Base-by-base conservation (phyloP, 2,888 invertebrate genomes). In the Trissolcus japonicus region DNA sequence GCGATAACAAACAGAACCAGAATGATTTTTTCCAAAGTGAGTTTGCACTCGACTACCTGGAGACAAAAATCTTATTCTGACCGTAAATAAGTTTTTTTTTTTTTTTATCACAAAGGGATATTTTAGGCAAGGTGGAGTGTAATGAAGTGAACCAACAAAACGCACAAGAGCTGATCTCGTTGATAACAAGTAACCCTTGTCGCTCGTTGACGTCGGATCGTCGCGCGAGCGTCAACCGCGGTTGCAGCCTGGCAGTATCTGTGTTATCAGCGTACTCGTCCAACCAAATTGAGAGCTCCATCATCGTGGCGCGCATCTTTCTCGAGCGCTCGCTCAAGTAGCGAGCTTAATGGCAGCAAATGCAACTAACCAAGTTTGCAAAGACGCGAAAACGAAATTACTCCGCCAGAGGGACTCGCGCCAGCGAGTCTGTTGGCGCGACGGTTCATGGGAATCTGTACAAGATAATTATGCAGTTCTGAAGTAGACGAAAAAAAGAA, bases 351-450 rank as follows among this genome's bases (percentile, higher is more conserved):
- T 83, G 84, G 82, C 81, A 82, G 85, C 82, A 83, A 85, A 85
- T 83, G 82, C 82, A 82, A 82, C 83, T 86, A 86, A 86, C 85
- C 85, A 86, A 86, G 86, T 86, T 86, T 84, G 81, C 83, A 82
- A 86, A 86, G 86, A 84, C 83, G 86, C 86, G 86, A 83, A 84
- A 85, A 84, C 83, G 83, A 83, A 85, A 85, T 83, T 84, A 81
- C 82, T 21, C 46, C 54, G 72, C 46, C 43, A 71, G 74, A 74
- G 72, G 77, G 35, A 35, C 35, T 9, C 2, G 35, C 63, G 77
- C 55, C 60, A 63, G 77, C 53, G 72, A 68, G 76, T 77, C 75
- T 68, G 71, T 68, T 76, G 68, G 63, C 68, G 55, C 55, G 61
- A 67, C 56, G 61, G 65, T 76, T 76, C 71, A 71, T 54, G 75